phyloP scores from a whole-genome alignment of 2,888 invertebrate genomes.

The Mechanitis messenoides region DNA sequence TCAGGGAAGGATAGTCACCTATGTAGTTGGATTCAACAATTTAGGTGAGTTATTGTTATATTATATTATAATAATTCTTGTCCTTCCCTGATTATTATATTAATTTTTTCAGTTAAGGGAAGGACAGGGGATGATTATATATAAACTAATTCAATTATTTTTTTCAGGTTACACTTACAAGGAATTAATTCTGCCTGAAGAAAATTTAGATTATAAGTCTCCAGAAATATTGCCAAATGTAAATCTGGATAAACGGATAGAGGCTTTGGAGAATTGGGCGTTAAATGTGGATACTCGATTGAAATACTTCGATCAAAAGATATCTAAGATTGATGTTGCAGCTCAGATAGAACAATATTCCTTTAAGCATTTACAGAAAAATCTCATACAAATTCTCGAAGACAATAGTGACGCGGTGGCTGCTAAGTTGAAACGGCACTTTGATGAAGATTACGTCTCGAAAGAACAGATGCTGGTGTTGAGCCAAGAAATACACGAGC shows the following conservation, averaged over 20 bases:
- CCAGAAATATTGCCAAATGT: conserved; percentile 52
- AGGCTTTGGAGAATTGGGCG: conserved; percentile 67
- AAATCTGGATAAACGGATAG: conserved; percentile 54
- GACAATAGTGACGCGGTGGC: conserved; percentile 56
- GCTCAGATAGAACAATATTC: conserved; percentile 73
- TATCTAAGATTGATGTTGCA: conserved; percentile 66
- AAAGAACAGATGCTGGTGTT: conserved; percentile 77
- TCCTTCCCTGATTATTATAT: conserved; percentile 75
- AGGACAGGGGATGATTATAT: conserved; percentile 57
- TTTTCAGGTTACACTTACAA: conserved; percentile 61
- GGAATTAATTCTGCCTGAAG: conserved; percentile 40
- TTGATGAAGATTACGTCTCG: conserved; percentile 78
- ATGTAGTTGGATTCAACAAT: conserved; percentile 57
- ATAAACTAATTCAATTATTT: conserved; percentile 20
- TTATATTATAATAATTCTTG: conserved; percentile 67
- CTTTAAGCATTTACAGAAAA: conserved; percentile 72
- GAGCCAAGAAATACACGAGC: conserved; percentile 58
- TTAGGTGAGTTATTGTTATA: conserved; percentile 64
- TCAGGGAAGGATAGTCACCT: conserved; percentile 63
- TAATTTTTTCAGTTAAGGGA: conserved; percentile 55
- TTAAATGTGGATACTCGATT: conserved; percentile 72
- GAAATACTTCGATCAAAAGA: conserved; percentile 72
- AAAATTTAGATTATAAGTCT: conserved; percentile 47
- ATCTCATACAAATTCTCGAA: conserved; percentile 72
- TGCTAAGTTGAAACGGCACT: conserved; percentile 75